Evolutionary conservation across 2,888 invertebrate species (phyloP), one percentile per base, ranked within the genome.

Genomic region (Ferdinandea cuprea): DNA sequence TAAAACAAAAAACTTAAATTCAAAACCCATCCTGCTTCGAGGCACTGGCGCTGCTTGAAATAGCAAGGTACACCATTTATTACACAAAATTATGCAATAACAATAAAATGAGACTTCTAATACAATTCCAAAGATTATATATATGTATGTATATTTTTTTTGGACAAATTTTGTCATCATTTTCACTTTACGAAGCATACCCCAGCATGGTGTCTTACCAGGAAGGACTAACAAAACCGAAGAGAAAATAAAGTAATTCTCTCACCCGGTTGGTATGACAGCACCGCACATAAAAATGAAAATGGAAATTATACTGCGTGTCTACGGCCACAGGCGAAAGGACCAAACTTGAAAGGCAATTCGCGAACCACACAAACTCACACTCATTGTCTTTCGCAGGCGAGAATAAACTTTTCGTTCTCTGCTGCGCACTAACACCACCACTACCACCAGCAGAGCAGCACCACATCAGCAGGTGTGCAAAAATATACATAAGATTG

Each of bases 221-320:
- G 37, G 11, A 30, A 63, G 21, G n/a, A 32, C 37, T 17, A 63
- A 65, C 56, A 54, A 28, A 63, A 30, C 42, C 61, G 40, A 74
- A 48, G 68, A 21, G 42, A 80, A 56, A 69, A 69, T 74, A 80
- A 80, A 69, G 80, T 69, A 69, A 80, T 74, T 73, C 73, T 63
- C 56, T 63, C 74, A 63, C 56, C 68, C 63, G 56, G 3, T 40
- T 7, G 15, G 40, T 13, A 40, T 40, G 40, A 63, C 68, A 73
- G 58, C 42, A 69, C 68, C 32, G 32, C 48, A 63, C 50, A 74
- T 74, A 80, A 80, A 80, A 74, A 80, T 58, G 58, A 63, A 74
- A 80, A 69, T 80, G 80, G 68, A 80, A 74, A 80, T 80, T 59
- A 63, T 63, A 63, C 63, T 65, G 50, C 65, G 77, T 69, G 61